Base-by-base conservation (phyloP, 2,797 vertebrate genomes). In the Crenuchus spilurus region DNA sequence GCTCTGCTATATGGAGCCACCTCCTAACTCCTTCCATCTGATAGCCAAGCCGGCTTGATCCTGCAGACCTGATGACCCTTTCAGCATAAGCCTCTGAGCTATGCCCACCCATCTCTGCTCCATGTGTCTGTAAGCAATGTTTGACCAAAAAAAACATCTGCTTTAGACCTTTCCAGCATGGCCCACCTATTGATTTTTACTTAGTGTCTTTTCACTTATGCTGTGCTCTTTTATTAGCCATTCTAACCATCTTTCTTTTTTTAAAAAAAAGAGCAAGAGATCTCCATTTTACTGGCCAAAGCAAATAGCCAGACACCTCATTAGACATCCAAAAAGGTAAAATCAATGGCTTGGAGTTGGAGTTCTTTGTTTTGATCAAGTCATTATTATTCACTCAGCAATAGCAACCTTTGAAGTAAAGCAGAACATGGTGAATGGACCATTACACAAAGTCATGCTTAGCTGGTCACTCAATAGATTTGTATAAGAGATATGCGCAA, bases 1-100 rank as follows among this genome's bases (percentile, higher is more conserved):
- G 75, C 83, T 77, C 63, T 79, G 75, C 80, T 85, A 84, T 88
- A 78, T 75, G 65, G 52, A n/a, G 22, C 14, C 30, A 55, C 67
- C 64, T 80, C 74, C 78, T 74, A 68, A 54, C 76, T 80, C 84
- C 84, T 82, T 66, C 78, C 61, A 30, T 78, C 62, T 37, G 77
- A 58, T 84, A 84, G 69, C 65, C 77, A 61, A 41, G 33, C 6
- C 70, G 63, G 63, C 58, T 74, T 67, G 5, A 22, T 75, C 46
- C 55, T 64, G 33, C 44, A 72, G 58, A 78, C 72, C 55, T 35
- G 14, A 51, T 68, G 74, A 82, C 76, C 79, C 70, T 75, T 76
- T 58, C 41, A 75, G 69, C 48, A 55, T 75, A 54, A 66, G 41
- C 46, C 37, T 55, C 74, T 82, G 52, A 71, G 67, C 46, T 57